Conservation (phyloP, 2,113 vertebrate species). For the Ochotona curzoniae region DNA sequence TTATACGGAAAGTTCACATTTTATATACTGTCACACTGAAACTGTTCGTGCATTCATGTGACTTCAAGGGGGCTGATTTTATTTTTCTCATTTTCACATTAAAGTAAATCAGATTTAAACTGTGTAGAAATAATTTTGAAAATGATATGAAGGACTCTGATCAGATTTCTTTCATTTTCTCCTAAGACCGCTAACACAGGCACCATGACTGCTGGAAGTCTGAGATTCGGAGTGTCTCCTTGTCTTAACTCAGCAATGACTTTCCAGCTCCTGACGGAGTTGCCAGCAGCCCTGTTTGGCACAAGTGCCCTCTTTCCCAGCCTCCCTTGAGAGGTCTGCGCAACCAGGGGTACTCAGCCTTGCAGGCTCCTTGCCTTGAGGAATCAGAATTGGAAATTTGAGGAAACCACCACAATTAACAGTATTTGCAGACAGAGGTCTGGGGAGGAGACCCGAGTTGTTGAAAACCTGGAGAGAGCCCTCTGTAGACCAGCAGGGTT, state of each 20-base stretch:
- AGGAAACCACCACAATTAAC: not conserved
- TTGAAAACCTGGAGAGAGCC: not conserved
- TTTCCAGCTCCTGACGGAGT: not conserved
- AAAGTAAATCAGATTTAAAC: not conserved
- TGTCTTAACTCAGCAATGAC: not conserved
- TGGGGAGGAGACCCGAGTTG: not conserved
- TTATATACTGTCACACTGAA: not conserved
- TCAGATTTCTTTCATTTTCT: not conserved
- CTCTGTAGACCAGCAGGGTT: too few relatives aligned
- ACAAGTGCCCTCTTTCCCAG: not conserved
- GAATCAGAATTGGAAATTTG: not conserved
- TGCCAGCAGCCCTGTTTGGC: not conserved
- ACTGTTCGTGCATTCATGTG: not conserved
- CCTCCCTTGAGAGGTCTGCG: not conserved
- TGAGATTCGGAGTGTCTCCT: not conserved
- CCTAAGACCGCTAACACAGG: not conserved
- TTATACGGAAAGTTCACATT: not conserved
- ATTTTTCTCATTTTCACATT: constrained; percentile 16
- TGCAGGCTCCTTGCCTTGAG: not conserved
- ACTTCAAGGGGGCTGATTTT: constrained; percentile 42
- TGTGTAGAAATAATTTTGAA: constrained; percentile 24
- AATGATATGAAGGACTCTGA: not conserved
- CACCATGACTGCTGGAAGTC: not conserved
- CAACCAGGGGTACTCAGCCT: not conserved
- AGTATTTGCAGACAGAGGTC: not conserved